Percentiles rank a stretch among this genome's conserved stretches.
These are phyloP conservation scores for Mustela erminea DNA, from an alignment of 2,797 vertebrate genomes.

Conservation along the genomic window DNA sequence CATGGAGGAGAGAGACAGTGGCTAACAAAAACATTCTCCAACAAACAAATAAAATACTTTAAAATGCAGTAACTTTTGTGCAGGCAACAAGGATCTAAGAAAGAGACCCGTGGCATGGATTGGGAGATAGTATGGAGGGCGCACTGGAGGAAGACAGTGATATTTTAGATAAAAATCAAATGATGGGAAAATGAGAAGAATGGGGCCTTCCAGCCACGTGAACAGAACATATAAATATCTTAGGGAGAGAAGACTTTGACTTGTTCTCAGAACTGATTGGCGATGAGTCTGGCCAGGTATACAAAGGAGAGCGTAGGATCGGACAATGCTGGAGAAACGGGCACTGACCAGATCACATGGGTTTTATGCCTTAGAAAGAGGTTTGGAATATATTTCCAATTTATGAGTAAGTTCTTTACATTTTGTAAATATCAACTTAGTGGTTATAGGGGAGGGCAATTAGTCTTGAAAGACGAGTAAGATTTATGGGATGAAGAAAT, in stretches of 20 bases:
- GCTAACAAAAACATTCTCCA: not conserved
- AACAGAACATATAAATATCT: not conserved
- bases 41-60: not conserved
- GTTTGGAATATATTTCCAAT: not conserved
- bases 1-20: not conserved
- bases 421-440: not conserved
- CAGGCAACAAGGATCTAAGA: not conserved
- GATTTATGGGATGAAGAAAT: not conserved
- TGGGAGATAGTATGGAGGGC: not conserved
- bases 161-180: not conserved
- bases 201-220: not conserved
- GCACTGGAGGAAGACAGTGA: not conserved
- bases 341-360: fast-evolving
- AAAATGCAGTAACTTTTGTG: not conserved
- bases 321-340: not conserved
- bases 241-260: not conserved
- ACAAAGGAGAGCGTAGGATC: fast-evolving
- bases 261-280: not conserved
- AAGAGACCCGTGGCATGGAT: not conserved
- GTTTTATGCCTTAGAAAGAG: not conserved
- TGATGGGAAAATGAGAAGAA: not conserved
- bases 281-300: not conserved
- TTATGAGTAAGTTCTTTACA: not conserved
- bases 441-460: not conserved
- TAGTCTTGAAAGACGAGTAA: not conserved